Evolutionary conservation across 2,888 invertebrate species (phyloP).

Genomic region (Noctua comes): DNA sequence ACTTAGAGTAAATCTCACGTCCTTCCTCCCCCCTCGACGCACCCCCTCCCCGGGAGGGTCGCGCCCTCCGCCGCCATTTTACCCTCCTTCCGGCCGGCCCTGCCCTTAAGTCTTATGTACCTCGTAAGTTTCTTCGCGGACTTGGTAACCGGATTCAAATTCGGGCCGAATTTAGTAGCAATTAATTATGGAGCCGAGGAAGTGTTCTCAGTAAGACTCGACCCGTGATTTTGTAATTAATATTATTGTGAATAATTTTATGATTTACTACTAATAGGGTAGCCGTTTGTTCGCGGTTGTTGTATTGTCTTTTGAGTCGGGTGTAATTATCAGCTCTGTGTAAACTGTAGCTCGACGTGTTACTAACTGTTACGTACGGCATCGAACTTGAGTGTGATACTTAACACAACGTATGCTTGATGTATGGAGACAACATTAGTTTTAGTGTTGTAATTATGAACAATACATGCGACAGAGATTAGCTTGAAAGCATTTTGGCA

Average conservation of each 20-base stretch:
- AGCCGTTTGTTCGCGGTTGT: slow-evolving; percentile 58
- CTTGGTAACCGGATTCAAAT: slow-evolving; percentile 90
- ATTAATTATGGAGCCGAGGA: slow-evolving; percentile 89
- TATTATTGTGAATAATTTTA: slow-evolving; percentile 82
- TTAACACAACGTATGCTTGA: slow-evolving; percentile 8
- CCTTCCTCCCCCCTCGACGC: slow-evolving; percentile 86
- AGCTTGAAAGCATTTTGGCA: background rate
- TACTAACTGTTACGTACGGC: slow-evolving; percentile 23
- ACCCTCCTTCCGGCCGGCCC: slow-evolving; percentile 89
- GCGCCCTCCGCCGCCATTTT: slow-evolving; percentile 88
- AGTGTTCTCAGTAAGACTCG: slow-evolving; percentile 84
- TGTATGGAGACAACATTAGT: background rate
- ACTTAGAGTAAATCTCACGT: slow-evolving; percentile 91
- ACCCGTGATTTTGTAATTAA: slow-evolving; percentile 86
- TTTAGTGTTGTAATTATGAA: background rate
- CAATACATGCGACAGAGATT: background rate
- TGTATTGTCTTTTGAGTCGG: slow-evolving; percentile 49
- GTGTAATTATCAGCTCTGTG: slow-evolving; percentile 51
- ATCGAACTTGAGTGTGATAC: slow-evolving; percentile 17
- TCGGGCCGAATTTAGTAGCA: slow-evolving; percentile 90
- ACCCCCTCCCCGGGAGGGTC: slow-evolving; percentile 81
- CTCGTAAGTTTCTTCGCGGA: slow-evolving; percentile 90
- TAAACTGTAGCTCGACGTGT: slow-evolving; percentile 34
- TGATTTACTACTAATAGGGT: slow-evolving; percentile 77
- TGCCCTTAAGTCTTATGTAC: slow-evolving; percentile 91